Percentiles rank a stretch among this genome's conserved stretches.
phyloP scores from a whole-genome alignment of 2,113 vertebrate species.

The Petaurus breviceps region DNA sequence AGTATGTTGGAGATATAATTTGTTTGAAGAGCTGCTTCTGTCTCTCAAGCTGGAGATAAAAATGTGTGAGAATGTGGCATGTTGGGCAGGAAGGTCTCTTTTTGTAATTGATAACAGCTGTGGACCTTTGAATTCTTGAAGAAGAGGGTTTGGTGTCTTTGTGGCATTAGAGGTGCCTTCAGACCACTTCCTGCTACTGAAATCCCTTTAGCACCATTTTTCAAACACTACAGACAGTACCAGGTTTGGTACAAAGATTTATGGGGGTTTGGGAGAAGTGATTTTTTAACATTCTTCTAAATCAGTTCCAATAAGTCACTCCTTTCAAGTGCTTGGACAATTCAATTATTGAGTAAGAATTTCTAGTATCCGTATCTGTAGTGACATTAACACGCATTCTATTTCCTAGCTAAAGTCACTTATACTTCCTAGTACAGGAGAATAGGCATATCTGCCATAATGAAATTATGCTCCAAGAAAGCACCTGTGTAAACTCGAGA shows the following conservation, averaged over 20 bases:
- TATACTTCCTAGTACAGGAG: conserved; percentile 16
- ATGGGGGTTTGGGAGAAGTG: not conserved
- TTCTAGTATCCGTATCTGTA: not conserved
- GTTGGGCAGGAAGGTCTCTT: not conserved
- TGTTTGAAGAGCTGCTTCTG: not conserved
- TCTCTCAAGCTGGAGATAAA: not conserved
- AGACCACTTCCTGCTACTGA: conserved; percentile 42
- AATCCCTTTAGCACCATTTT: conserved; percentile 27
- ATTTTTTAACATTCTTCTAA: not conserved
- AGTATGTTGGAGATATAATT: not conserved
- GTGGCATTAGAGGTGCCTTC: conserved; percentile 34
- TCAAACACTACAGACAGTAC: conserved; percentile 27
- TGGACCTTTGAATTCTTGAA: conserved; percentile 35
- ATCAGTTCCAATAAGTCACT: not conserved
- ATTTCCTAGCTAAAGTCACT: not conserved
- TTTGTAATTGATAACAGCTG: conserved; percentile 66
- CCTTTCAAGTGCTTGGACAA: not conserved
- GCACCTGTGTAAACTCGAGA: not conserved
- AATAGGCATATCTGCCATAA: not conserved
- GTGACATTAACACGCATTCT: not conserved
- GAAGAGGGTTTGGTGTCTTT: not conserved
- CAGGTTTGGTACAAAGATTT: not conserved
- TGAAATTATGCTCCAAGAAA: not conserved
- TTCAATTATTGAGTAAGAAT: not conserved
- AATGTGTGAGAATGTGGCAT: not conserved